Base-by-base conservation (phyloP, 2,888 invertebrate species). In the Leucophora obtusa region DNA sequence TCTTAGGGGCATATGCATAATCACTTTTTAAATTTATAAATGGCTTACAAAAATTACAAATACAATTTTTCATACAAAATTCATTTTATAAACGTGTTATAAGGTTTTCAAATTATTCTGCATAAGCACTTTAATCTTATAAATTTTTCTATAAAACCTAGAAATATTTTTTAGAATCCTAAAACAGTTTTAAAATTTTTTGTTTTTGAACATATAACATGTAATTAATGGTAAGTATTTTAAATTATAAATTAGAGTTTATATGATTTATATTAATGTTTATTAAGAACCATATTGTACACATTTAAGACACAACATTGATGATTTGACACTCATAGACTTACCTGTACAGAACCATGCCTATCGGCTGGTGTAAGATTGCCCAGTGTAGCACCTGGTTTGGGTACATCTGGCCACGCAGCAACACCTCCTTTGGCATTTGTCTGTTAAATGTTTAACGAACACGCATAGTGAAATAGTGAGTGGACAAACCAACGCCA, bases 341-440 rank as follows among this genome's bases (percentile, higher is more conserved):
- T 89, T 92, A 96, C 96, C 95, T 98, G 98, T 87, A 98, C 98
- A 89, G 98, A 98, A 91, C 98, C 98, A 91, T 97, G 97, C 92
- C 97, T 94, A 92, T 98, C 98, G 86, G 97, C 97, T 87, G 98
- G 96, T 86, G 97, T 97, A 89, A 97, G 93, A 91, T 96, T 96
- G 89, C 95, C 96, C 86, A 96, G 92, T 85, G 94, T 93, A 88
- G 93, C 93, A 87, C 94, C 94, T 89, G 95, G 94, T 88, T 96
- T 96, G 87, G 95, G 95, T 87, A 95, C 94, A 91, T 96, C 96
- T 88, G 95, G 95, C 94, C 96, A 96, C 86, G 95, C 95, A 90
- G 92, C 91, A 92, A 94, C 94, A 91, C 94, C 94, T 91, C 94
- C 94, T 90, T 95, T 94, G 89, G 94, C 90, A 88, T 91, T 91